A percentile compares a stretch with the other conserved stretches of the same genome.
These are phyloP conservation scores for Lytechinus variegatus DNA, from an alignment of 35 echinoderm and acorn worm species.

Conservation along the genomic window DNA sequence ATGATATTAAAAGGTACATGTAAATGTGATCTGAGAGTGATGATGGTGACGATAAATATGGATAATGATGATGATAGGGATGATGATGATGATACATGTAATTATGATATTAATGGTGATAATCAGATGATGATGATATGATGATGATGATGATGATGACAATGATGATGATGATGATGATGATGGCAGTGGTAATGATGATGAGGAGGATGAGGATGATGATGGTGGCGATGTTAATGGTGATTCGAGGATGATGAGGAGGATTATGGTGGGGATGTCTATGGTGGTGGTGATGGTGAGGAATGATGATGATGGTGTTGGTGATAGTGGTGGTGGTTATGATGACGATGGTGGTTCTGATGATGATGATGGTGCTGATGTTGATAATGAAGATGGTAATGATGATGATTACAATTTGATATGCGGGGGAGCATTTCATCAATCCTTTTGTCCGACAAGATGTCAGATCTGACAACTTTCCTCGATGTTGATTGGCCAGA, in stretches of 20 bases:
- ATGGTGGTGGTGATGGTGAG: too few relatives aligned
- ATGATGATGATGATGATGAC: slow-evolving; percentile 30
- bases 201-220: slow-evolving; percentile 12
- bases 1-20: not conserved
- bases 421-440: too few relatives aligned
- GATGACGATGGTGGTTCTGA: too few relatives aligned
- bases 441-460: too few relatives aligned
- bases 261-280: too few relatives aligned
- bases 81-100: slow-evolving; percentile 10
- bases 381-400: not conserved
- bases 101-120: slow-evolving; percentile 25
- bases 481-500: too few relatives aligned
- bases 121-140: not conserved
- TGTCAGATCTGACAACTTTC: too few relatives aligned
- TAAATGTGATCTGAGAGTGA: not conserved
- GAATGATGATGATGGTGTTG: too few relatives aligned
- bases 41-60: slow-evolving; percentile 25
- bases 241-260: too few relatives aligned
- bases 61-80: slow-evolving; percentile 24
- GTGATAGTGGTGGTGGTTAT: too few relatives aligned
- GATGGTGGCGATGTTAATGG: not conserved
- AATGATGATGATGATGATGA: slow-evolving; percentile 17
- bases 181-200: not conserved
- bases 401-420: not conserved
- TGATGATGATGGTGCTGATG: too few relatives aligned